Conservation (phyloP, 2,113 vertebrate genomes). For the Cygnus atratus region DNA sequence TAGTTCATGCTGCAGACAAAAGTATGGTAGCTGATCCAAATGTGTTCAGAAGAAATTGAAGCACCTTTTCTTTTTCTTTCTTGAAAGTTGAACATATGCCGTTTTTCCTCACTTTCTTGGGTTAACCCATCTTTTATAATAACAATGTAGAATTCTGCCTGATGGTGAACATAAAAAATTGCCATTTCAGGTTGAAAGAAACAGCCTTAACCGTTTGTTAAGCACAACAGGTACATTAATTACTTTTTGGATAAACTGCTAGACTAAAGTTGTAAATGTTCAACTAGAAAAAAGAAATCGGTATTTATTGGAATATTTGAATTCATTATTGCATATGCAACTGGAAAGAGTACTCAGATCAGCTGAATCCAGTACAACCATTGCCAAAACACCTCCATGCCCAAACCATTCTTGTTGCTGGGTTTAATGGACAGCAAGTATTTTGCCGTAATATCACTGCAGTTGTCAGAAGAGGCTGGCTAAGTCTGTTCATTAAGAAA, state of each 20-base stretch:
- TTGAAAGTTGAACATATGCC: constrained; percentile 25
- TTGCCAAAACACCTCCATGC: neutral
- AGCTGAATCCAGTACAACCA: neutral
- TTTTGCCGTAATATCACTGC: neutral
- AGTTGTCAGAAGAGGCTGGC: neutral
- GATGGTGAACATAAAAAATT: constrained; percentile 62
- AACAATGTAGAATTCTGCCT: constrained; percentile 63
- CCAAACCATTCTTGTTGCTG: neutral
- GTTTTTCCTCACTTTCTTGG: constrained; percentile 51
- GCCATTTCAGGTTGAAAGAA: constrained; percentile 50
- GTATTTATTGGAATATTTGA: neutral
- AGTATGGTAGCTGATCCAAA: constrained; percentile 46
- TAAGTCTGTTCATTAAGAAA: neutral
- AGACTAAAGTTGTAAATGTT: neutral
- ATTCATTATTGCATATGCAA: neutral
- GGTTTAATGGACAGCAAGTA: neutral
- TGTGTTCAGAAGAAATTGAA: neutral
- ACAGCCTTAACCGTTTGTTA: neutral
- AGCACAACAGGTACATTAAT: constrained; percentile 21
- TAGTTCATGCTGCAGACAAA: constrained; percentile 54
- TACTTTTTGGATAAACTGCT: neutral
- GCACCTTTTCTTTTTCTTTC: constrained; percentile 53
- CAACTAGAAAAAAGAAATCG: neutral
- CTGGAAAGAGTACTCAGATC: neutral
- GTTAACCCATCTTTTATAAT: constrained; percentile 51